Percentiles rank a stretch among this genome's conserved stretches.
Conservation (phyloP, 2,888 invertebrate species). For the Lacanobia oleracea region DNA sequence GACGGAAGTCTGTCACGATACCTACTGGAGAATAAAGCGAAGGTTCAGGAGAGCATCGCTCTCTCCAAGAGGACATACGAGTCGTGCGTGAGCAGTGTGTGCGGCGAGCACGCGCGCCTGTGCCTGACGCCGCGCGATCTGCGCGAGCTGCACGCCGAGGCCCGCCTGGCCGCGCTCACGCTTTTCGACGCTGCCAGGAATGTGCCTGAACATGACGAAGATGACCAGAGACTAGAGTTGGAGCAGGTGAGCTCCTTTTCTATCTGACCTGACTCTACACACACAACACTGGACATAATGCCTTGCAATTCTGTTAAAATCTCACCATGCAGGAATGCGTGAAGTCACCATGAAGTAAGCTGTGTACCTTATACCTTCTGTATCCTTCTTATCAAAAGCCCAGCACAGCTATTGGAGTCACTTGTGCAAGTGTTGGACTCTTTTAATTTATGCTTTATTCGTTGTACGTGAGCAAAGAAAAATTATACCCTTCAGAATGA, state of each 20-base stretch:
- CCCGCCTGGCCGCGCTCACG: conserved; percentile 6
- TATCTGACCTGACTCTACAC: neutral
- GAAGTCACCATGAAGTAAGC: no score
- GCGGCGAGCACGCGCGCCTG: conserved; percentile 42
- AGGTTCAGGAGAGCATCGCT: conserved; percentile 58
- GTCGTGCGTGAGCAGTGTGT: conserved; percentile 43
- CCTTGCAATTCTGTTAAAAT: no score
- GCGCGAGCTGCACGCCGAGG: conserved; percentile 33
- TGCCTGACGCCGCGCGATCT: conserved; percentile 60
- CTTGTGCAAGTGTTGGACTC: neutral
- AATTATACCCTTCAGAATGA: no score
- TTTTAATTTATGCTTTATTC: no score
- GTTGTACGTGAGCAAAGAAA: no score
- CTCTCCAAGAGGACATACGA: conserved; percentile 64
- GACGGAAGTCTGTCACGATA: conserved; percentile 59
- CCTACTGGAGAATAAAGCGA: conserved; percentile 66
- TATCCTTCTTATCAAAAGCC: neutral
- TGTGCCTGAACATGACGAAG: conserved; percentile 24
- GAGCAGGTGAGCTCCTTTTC: conserved; percentile 33
- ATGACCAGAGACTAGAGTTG: conserved; percentile 40
- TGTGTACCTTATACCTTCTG: neutral
- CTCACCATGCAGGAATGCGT: no score
- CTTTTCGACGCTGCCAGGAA: conserved; percentile 42
- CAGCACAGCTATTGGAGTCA: neutral
- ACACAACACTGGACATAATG: neutral